Percentiles rank a stretch among this genome's conserved stretches.
Conservation (phyloP, 2,797 vertebrate genomes). For the Danio kyathit region DNA sequence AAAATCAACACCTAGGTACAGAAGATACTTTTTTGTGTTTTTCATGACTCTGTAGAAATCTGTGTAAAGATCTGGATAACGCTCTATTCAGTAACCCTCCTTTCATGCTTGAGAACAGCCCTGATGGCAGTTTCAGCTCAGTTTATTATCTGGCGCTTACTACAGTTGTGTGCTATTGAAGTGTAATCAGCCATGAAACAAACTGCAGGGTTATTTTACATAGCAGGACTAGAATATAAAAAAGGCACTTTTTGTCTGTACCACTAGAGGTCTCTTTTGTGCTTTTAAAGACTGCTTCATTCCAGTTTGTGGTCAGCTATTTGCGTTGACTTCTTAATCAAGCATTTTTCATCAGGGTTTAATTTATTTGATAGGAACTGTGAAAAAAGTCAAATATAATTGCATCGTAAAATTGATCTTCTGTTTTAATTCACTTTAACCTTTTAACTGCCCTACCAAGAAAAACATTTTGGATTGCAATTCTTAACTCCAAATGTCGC, state of each 20-base stretch:
- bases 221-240: neutral
- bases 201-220: conserved; percentile 13
- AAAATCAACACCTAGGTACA: conserved; percentile 7
- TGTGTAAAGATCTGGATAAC: conserved; percentile 26
- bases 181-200: conserved; percentile 18
- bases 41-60: neutral
- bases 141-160: conserved; percentile 17
- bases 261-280: conserved; percentile 32
- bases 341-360: neutral
- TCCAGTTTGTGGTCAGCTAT: neutral
- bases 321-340: too few species aligned
- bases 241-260: neutral
- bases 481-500: too few species aligned
- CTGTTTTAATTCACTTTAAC: too few species aligned
- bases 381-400: too few species aligned
- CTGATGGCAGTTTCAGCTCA: conserved; percentile 27
- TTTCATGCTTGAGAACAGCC: conserved; percentile 32
- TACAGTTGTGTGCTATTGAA: conserved; percentile 25
- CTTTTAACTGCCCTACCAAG: too few species aligned
- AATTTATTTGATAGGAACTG: neutral
- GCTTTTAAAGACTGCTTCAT: neutral
- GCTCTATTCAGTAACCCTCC: conserved; percentile 12
- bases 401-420: too few species aligned
- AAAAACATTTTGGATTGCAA: too few species aligned
- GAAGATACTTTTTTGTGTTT: conserved; percentile 11